Evolutionary conservation across 2,888 invertebrate genomes (phyloP).

Genomic region (Hyposoter dolosus): DNA sequence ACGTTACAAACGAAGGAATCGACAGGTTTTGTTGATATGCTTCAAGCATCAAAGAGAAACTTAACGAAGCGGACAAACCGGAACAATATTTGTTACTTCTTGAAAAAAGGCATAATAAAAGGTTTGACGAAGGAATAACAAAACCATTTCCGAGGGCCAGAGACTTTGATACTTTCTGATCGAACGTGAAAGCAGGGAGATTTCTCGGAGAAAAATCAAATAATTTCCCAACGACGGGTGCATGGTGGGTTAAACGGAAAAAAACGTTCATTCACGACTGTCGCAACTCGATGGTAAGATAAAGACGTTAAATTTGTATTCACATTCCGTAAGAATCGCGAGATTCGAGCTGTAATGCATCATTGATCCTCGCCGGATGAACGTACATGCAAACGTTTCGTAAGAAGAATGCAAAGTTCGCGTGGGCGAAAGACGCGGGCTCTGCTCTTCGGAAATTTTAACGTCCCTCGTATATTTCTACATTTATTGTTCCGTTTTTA

Average conservation of each 20-base stretch:
- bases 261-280: background rate
- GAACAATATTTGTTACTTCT: background rate
- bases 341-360: conserved; percentile 4
- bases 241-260: background rate
- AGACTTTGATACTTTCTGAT: background rate
- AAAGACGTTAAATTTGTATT: conserved; percentile 20
- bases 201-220: background rate
- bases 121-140: background rate
- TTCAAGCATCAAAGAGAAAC: conserved; percentile 24
- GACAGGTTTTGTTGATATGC: background rate
- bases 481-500: background rate
- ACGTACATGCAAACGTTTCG: conserved; percentile 38
- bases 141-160: background rate
- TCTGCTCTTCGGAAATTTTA: conserved; percentile 16
- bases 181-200: background rate
- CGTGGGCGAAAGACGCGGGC: conserved; percentile 52
- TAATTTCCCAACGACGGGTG: conserved; percentile 2
- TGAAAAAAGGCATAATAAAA: background rate
- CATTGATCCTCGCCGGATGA: background rate
- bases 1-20: conserved; percentile 12
- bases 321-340: conserved; percentile 24
- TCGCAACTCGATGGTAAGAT: background rate
- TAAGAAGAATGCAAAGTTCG: conserved; percentile 21
- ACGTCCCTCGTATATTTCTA: background rate
- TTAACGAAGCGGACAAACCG: conserved; percentile 10